Conservation (phyloP, 2,113 vertebrate genomes). For the Leptobrachium ailaonicum region DNA sequence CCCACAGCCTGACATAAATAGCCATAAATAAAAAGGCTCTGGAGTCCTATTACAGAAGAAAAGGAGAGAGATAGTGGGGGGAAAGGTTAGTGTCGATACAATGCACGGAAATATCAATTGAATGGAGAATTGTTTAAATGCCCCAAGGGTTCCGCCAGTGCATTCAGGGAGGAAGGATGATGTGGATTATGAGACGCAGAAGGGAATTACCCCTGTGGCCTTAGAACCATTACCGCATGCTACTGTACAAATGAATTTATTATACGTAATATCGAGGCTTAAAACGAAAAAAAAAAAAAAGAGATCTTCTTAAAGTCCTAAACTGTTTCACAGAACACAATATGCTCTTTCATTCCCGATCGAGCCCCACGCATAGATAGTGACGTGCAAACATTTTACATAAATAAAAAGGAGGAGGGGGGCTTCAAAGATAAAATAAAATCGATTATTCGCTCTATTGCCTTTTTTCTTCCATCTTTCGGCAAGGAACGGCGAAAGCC, state of each 20-base stretch:
- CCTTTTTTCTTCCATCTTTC: no score
- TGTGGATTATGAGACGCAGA: neutral
- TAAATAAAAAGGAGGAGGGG: no score
- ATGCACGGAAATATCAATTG: conserved; percentile 8
- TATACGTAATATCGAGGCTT: neutral
- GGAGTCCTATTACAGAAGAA: conserved; percentile 30
- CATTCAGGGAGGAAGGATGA: neutral
- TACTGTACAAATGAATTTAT: neutral
- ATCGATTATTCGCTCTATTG: no score
- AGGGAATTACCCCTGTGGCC: conserved; percentile 9
- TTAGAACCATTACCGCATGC: conserved; percentile 17
- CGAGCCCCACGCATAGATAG: no score
- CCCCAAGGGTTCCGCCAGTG: neutral
- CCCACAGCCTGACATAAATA: conserved; percentile 14
- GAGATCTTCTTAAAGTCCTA: neutral
- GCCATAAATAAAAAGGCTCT: neutral
- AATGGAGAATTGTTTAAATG: conserved; percentile 1
- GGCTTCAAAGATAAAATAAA: no score
- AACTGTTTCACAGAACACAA: no score
- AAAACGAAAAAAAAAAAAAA: neutral
- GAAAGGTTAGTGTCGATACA: conserved; percentile 9
- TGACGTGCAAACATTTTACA: no score
- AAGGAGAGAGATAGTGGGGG: neutral
- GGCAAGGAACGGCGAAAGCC: no score
- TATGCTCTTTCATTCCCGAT: no score